These are phyloP conservation scores for Alexandromys fortis DNA, from an alignment of 2,113 vertebrate species.

Conservation along the genomic window DNA sequence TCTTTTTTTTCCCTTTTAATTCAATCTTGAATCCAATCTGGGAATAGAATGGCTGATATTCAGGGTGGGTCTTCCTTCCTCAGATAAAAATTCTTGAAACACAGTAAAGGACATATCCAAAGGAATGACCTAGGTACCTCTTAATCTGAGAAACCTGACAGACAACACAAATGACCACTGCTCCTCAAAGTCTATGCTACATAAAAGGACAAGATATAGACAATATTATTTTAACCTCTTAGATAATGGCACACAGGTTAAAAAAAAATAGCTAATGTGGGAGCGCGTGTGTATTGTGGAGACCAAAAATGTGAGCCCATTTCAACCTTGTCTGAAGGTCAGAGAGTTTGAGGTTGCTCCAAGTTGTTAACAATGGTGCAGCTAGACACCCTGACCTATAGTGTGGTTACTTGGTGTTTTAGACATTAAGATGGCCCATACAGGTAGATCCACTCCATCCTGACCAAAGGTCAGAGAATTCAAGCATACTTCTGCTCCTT, in stretches of 20 bases:
- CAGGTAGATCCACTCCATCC: too few relatives aligned
- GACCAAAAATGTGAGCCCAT: too few relatives aligned
- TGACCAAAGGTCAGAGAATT: too few relatives aligned
- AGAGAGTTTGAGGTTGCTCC: too few relatives aligned
- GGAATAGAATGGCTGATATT: not conserved
- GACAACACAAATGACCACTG: not conserved
- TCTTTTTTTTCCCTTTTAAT: too few relatives aligned
- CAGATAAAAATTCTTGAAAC: not conserved
- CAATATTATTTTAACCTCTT: not conserved
- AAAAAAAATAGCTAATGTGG: not conserved
- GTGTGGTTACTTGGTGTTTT: too few relatives aligned
- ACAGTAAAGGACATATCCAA: not conserved
- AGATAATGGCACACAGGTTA: not conserved
- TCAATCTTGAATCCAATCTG: not conserved
- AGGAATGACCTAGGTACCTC: not conserved
- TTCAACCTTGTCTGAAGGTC: too few relatives aligned
- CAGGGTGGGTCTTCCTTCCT: not conserved
- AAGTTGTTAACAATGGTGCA: too few relatives aligned
- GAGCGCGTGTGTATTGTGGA: not conserved
- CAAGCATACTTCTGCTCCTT: too few relatives aligned
- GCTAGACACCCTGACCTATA: too few relatives aligned
- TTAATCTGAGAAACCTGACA: not conserved
- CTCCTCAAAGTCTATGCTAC: too few relatives aligned
- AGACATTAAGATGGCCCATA: too few relatives aligned
- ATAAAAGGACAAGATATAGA: not conserved